Conservation (phyloP, 2,113 vertebrate species). For the Rostratula benghalensis region DNA sequence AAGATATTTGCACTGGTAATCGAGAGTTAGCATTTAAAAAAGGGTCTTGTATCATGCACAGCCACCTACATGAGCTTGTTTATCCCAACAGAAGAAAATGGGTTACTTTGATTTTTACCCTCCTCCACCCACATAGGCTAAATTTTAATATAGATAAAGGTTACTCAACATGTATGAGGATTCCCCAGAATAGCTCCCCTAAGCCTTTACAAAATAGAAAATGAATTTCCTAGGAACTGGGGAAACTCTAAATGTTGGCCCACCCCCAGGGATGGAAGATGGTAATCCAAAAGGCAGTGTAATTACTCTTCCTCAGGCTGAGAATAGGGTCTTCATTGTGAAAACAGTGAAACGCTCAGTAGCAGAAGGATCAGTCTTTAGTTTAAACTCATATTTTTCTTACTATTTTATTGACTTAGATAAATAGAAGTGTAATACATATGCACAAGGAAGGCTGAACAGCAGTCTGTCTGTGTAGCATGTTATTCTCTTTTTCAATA, state of each 20-base stretch:
- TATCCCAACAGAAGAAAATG: slow-evolving; percentile 39
- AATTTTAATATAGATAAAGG: slow-evolving; percentile 18
- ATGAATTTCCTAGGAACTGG: neutral
- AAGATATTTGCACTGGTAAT: neutral
- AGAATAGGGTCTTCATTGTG: neutral
- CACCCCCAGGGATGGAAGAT: neutral
- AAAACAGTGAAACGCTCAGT: neutral
- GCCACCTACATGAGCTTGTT: slow-evolving; percentile 12
- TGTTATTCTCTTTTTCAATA: neutral
- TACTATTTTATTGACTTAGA: neutral
- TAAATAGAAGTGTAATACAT: neutral
- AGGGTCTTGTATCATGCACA: neutral
- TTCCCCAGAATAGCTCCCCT: neutral
- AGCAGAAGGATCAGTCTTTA: neutral
- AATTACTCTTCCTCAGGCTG: neutral
- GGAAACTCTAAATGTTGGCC: neutral
- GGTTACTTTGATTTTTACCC: slow-evolving; percentile 23
- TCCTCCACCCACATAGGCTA: neutral
- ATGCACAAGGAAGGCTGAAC: neutral
- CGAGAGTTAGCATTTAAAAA: slow-evolving; percentile 1
- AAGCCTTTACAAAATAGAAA: slow-evolving; percentile 13
- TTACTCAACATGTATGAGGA: neutral
- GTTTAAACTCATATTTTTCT: neutral
- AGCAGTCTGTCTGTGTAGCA: neutral
- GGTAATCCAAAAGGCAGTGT: neutral